A percentile compares a stretch with the other conserved stretches of the same genome.
Conservation (phyloP, 2,888 invertebrate species). For the Brachypterus glaber region DNA sequence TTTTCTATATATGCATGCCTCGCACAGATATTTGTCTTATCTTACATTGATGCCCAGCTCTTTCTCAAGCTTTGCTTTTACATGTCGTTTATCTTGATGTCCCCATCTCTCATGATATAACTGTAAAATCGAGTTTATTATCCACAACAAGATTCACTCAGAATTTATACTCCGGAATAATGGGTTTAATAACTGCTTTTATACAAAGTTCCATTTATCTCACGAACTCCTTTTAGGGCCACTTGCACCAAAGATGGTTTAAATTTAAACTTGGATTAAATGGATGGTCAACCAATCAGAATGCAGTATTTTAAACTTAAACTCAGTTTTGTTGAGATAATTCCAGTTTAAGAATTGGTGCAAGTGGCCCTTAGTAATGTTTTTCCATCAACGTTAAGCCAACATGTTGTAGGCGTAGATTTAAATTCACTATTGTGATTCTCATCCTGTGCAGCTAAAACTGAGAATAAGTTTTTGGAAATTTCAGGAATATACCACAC, state of each 20-base stretch:
- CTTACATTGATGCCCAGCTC: slow-evolving; percentile 24
- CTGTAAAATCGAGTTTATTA: slow-evolving; percentile 6
- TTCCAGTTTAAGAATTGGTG: no score
- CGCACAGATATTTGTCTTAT: slow-evolving; percentile 21
- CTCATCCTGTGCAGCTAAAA: slow-evolving; percentile 23
- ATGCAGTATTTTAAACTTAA: no score
- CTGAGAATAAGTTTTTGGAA: slow-evolving; percentile 26
- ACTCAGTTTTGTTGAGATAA: no score
- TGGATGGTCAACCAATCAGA: no score
- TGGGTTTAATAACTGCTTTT: slow-evolving; percentile 21
- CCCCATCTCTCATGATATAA: slow-evolving; percentile 29
- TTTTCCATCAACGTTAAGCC: slow-evolving; percentile 16
- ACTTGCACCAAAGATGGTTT: no score
- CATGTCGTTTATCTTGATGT: slow-evolving; percentile 30
- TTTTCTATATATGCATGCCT: slow-evolving; percentile 27
- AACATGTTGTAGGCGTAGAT: slow-evolving; percentile 18
- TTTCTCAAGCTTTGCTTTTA: slow-evolving; percentile 24
- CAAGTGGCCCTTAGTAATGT: no score
- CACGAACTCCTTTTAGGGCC: no score
- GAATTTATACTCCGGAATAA: slow-evolving; percentile 14
- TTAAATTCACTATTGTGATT: slow-evolving; percentile 18
- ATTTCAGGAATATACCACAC: slow-evolving; percentile 11
- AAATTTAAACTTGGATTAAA: no score
- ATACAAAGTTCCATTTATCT: slow-evolving; percentile 18
- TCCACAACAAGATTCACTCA: slow-evolving; percentile 10